Evolutionary conservation across 2,797 vertebrate species (phyloP).

Genomic region (Amblyraja radiata): DNA sequence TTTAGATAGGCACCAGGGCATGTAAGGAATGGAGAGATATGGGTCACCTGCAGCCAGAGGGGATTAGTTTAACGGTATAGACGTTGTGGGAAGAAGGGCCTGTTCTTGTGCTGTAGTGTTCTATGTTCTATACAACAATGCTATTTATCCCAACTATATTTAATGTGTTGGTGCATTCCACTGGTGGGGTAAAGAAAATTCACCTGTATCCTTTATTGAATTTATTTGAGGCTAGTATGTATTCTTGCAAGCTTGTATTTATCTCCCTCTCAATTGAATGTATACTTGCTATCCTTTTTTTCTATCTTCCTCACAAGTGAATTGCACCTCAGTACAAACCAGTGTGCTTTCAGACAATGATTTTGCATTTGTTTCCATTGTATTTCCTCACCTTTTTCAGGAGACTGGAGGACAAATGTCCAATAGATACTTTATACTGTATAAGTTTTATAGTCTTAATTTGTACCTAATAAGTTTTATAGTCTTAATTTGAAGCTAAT

Average conservation of each 20-base stretch:
- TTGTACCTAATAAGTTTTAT: not conserved
- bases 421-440: not conserved
- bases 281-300: not conserved
- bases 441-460: not conserved
- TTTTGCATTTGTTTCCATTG: not conserved
- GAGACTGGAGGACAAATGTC: not conserved
- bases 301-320: not conserved
- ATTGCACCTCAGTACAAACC: not conserved
- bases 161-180: no score
- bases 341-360: not conserved
- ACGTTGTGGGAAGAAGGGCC: no score
- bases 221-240: not conserved
- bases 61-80: no score
- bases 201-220: not conserved
- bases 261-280: no score
- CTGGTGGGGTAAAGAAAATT: not conserved
- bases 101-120: no score
- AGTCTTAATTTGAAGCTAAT: not conserved
- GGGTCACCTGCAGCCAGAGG: no score
- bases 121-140: no score
- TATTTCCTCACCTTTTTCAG: not conserved
- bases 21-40: no score
- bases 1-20: no score
- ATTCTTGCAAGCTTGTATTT: not conserved
- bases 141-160: no score